These are phyloP conservation scores for Timema cristinae DNA, from an alignment of 2,888 invertebrate species.

Conservation along the genomic window DNA sequence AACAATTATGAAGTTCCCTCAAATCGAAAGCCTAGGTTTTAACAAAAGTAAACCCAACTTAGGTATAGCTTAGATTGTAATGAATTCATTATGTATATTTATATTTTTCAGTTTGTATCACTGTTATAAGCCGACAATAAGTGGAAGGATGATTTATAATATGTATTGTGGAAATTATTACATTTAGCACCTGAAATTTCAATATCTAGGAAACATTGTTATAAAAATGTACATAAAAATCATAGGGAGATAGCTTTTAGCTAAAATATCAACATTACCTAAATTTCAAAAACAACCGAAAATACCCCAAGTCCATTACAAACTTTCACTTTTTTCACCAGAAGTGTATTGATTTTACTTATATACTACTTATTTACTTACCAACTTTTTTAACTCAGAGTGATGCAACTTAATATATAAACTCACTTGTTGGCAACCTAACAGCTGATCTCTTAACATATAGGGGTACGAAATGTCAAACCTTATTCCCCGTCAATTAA, in stretches of 20 bases:
- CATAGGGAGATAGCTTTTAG: neutral
- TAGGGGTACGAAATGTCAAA: neutral
- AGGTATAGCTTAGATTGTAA: too few relatives aligned
- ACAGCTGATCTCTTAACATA: neutral
- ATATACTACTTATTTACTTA: constrained; percentile 1
- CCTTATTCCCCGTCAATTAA: neutral
- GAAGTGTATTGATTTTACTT: neutral
- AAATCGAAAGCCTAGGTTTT: too few relatives aligned
- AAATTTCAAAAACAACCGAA: neutral
- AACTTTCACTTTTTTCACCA: neutral
- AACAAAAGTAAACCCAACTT: too few relatives aligned
- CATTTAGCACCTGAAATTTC: neutral
- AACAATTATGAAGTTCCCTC: too few relatives aligned
- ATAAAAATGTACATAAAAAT: neutral
- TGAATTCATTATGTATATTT: too few relatives aligned
- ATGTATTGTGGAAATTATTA: neutral
- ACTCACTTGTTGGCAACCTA: neutral
- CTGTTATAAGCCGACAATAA: too few relatives aligned
- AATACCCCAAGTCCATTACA: neutral
- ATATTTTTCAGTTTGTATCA: too few relatives aligned
- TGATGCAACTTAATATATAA: neutral
- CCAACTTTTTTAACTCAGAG: neutral
- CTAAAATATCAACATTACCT: constrained; percentile 8
- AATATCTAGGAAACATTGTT: neutral
- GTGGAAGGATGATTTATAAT: too few relatives aligned